Conservation (phyloP, 2,888 invertebrate species). For the Ectemnius cavifrons region DNA sequence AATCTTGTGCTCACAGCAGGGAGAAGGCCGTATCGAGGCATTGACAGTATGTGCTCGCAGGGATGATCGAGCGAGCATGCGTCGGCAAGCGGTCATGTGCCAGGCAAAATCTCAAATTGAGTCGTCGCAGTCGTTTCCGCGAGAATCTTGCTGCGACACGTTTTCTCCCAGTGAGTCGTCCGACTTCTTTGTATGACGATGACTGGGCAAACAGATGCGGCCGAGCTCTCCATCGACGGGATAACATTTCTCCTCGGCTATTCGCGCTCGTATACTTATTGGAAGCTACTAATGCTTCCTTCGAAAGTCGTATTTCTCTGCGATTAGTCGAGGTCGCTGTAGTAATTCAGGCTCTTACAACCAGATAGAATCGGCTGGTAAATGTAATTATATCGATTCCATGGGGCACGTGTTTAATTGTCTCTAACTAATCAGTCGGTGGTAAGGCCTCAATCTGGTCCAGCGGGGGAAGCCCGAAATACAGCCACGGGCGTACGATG, state of each 20-base stretch:
- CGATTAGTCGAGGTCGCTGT: too few species aligned
- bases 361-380: too few species aligned
- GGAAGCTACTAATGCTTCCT: too few species aligned
- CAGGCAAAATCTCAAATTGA: constrained; percentile 3
- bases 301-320: too few species aligned
- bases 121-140: neutral
- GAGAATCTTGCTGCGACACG: neutral
- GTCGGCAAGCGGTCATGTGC: neutral
- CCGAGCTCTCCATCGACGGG: neutral
- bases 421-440: constrained; percentile 61
- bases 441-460: constrained; percentile 60
- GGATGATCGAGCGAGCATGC: neutral
- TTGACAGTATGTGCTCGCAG: constrained; percentile 3
- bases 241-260: too few species aligned
- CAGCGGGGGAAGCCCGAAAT: constrained; percentile 50
- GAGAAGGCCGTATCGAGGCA: neutral
- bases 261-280: too few species aligned
- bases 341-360: too few species aligned
- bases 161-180: neutral
- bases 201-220: constrained; percentile 4
- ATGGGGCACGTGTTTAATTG: constrained; percentile 57
- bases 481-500: constrained; percentile 52
- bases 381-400: constrained; percentile 25
- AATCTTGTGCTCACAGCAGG: neutral
- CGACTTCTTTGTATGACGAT: neutral